Conservation (phyloP, 2,113 vertebrate species). For the Orientallactaga bullata region DNA sequence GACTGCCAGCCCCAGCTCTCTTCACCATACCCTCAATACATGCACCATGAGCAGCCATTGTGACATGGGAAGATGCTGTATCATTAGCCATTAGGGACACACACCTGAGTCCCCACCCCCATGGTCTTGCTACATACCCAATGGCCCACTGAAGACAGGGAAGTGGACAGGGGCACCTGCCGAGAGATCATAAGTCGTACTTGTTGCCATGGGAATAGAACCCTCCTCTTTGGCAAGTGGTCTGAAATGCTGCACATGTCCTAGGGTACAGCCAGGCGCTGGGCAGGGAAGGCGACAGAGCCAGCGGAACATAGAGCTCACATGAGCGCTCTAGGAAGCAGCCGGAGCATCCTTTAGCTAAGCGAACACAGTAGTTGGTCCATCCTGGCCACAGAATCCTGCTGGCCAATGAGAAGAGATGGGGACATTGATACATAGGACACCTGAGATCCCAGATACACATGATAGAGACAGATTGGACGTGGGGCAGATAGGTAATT, state of each 20-base stretch:
- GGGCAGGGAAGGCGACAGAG: neutral
- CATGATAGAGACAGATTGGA: too few relatives aligned
- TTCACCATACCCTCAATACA: neutral
- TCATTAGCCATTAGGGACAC: too few relatives aligned
- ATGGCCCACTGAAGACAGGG: neutral
- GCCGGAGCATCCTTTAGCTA: neutral
- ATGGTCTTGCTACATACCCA: too few relatives aligned
- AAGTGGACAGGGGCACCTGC: too few relatives aligned
- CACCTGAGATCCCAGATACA: rapidly evolving
- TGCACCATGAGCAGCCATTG: too few relatives aligned
- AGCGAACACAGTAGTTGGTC: rapidly evolving
- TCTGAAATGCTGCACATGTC: neutral
- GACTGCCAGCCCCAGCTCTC: neutral
- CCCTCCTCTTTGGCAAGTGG: neutral
- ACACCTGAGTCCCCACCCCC: neutral
- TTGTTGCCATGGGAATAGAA: neutral
- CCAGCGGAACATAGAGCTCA: neutral
- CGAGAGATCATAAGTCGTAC: neutral
- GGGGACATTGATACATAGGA: rapidly evolving
- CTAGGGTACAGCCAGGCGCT: rapidly evolving
- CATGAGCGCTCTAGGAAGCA: neutral
- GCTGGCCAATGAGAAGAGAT: rapidly evolving
- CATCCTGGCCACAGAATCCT: rapidly evolving
- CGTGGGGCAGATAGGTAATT: too few relatives aligned
- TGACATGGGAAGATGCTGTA: too few relatives aligned